Evolutionary conservation across 2,113 vertebrate genomes (phyloP).

Genomic region (Cichladusa arquata): DNA sequence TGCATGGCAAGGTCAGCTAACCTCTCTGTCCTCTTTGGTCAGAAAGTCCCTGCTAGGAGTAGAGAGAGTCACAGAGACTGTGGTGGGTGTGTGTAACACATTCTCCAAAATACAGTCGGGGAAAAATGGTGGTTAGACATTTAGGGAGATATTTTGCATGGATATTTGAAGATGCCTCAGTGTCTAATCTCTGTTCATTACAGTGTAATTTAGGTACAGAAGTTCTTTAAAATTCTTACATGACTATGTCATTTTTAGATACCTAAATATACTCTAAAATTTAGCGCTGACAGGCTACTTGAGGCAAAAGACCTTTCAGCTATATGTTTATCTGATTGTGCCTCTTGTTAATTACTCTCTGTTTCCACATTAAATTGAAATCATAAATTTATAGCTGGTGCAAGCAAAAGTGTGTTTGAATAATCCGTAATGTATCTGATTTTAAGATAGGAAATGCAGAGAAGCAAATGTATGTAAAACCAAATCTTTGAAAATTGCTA

Average conservation of each 20-base stretch:
- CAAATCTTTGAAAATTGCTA: not conserved
- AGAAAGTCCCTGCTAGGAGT: not conserved
- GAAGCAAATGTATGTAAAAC: not conserved
- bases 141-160: not conserved
- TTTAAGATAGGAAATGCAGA: not conserved
- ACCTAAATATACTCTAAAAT: not conserved
- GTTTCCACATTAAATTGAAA: not conserved
- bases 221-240: not conserved
- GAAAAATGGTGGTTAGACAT: not conserved
- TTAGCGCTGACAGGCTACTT: not conserved
- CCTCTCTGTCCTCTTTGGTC: not conserved
- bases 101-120: not conserved
- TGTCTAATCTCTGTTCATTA: not conserved
- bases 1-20: not conserved
- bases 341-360: not conserved
- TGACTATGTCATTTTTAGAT: not conserved
- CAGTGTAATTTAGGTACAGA: not conserved
- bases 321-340: not conserved
- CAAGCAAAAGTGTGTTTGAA: not conserved
- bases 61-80: not conserved
- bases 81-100: not conserved
- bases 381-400: not conserved
- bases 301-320: not conserved
- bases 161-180: not conserved
- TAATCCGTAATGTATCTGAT: not conserved